Conservation (phyloP, 2,113 vertebrate species). For the Sylvietta virens region DNA sequence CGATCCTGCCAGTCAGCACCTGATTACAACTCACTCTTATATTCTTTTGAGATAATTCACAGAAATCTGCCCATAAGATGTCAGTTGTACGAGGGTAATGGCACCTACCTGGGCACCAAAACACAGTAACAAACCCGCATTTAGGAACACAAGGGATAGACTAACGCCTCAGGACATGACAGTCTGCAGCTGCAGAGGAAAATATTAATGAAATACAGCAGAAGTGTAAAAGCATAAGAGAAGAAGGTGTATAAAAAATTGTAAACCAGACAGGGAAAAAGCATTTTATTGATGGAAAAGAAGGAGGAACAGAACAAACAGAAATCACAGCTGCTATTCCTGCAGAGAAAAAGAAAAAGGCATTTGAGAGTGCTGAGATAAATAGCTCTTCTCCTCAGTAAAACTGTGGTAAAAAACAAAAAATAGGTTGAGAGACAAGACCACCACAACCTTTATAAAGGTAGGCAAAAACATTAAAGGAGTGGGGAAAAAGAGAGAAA, state of each 20-base stretch:
- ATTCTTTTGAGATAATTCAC: background rate
- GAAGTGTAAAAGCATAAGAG: no score
- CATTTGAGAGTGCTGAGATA: no score
- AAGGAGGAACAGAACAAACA: no score
- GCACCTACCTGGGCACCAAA: no score
- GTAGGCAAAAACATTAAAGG: fast-evolving
- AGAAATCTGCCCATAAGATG: background rate
- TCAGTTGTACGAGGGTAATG: background rate
- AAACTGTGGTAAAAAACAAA: background rate
- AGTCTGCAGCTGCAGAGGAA: background rate
- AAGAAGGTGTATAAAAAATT: fast-evolving
- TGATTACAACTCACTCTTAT: background rate
- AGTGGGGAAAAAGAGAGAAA: background rate
- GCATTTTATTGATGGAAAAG: background rate
- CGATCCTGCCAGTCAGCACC: background rate
- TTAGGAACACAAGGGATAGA: no score
- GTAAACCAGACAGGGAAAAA: background rate
- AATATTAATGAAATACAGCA: fast-evolving
- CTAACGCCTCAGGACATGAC: background rate
- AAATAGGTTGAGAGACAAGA: background rate
- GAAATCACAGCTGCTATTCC: background rate
- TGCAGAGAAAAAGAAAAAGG: no score
- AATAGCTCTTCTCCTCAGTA: background rate
- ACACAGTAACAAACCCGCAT: background rate
- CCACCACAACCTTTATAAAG: no score